These are phyloP conservation scores for Malthinus seriepunctatus DNA, from an alignment of 2,888 invertebrate genomes.

Conservation along the genomic window DNA sequence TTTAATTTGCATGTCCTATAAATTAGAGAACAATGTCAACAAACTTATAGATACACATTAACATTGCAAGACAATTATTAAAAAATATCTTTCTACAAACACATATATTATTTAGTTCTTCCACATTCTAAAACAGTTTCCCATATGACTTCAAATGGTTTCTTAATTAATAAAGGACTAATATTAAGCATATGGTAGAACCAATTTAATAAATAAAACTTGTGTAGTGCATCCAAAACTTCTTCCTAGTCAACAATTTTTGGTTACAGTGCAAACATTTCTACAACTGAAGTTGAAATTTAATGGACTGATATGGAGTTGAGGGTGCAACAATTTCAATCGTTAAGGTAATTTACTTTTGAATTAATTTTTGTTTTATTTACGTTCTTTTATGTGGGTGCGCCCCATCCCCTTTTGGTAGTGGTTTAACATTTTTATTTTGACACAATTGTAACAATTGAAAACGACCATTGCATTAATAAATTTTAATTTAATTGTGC, in stretches of 20 bases:
- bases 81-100: not conserved
- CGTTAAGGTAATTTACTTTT: no score
- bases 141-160: slow-evolving; percentile 21
- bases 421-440: not conserved
- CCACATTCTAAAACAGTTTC: slow-evolving; percentile 20
- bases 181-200: not conserved
- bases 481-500: not conserved
- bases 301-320: no score
- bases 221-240: no score
- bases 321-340: no score
- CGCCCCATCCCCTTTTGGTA: no score
- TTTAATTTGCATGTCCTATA: no score
- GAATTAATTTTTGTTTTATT: no score
- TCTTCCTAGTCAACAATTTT: no score
- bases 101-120: slow-evolving; percentile 1
- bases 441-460: not conserved
- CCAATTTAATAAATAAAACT: no score
- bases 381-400: no score
- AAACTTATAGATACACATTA: not conserved
- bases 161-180: slow-evolving; percentile 21
- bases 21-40: not conserved
- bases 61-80: slow-evolving; percentile 1
- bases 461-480: slow-evolving; percentile 1
- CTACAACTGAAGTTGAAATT: no score
- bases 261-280: no score